Conservation (phyloP, 2,888 invertebrate genomes). For the Cheiracanthium punctorium region DNA sequence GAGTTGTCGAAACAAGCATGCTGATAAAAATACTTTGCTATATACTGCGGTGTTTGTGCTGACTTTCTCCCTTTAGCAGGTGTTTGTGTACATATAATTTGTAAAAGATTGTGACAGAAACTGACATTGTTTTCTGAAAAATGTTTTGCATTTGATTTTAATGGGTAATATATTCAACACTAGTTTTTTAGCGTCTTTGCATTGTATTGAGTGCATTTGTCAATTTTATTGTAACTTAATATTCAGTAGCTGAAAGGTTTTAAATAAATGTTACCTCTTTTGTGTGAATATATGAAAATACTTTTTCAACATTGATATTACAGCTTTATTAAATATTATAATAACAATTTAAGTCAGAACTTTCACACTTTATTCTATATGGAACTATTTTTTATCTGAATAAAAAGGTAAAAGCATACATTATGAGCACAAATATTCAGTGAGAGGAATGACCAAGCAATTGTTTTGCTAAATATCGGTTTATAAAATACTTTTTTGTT, state of each 20-base stretch:
- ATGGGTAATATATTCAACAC: not conserved
- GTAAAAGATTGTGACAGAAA: not conserved
- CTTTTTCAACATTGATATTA: too few relatives aligned
- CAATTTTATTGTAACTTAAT: not conserved
- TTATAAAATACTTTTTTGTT: too few relatives aligned
- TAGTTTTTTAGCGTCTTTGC: not conserved
- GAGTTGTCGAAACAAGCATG: not conserved
- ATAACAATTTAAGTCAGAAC: too few relatives aligned
- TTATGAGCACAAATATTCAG: too few relatives aligned
- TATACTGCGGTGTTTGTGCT: not conserved
- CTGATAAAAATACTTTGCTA: not conserved
- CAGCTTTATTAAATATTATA: too few relatives aligned
- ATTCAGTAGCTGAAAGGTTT: not conserved
- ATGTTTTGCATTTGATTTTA: not conserved
- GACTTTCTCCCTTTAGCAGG: not conserved
- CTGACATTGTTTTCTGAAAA: not conserved
- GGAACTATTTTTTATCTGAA: too few relatives aligned
- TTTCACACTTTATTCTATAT: too few relatives aligned
- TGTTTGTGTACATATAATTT: not conserved
- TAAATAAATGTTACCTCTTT: conserved; percentile 5
- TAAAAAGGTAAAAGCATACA: too few relatives aligned
- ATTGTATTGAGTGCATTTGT: not conserved
- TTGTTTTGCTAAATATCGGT: too few relatives aligned
- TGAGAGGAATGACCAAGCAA: too few relatives aligned
- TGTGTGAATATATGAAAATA: not conserved